Base-by-base conservation (phyloP, 2,888 invertebrate genomes). In the Matsumyia berberina region DNA sequence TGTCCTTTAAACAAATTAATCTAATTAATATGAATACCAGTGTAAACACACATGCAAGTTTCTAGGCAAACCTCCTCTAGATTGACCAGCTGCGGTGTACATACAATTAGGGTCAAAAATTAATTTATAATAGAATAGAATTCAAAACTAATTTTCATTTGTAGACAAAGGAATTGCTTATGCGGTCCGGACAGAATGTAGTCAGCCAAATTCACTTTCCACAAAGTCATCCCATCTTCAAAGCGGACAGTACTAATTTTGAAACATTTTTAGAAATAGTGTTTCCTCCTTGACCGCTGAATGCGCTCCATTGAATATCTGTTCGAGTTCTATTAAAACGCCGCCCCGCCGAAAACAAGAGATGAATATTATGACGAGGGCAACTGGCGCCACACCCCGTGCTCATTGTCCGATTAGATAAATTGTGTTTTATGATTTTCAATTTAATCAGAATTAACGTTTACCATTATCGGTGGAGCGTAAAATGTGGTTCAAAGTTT, bases 371-470 rank as follows among this genome's bases (percentile, higher is more conserved):
- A 53, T 53, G 46, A 57, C 44, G 39, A 57, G 55, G 33, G 19
- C 46, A 33, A 69, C 58, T 80, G 73, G 51, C 74, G 73, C 58
- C 80, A 37, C 73, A 57, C 31, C 57, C 51, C 17, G 35, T 51
- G 57, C 44, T 70, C 69, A 80, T 80, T 85, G 85, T 76, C 66
- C 70, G 80, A 80, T 85, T 85, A 85, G 85, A 85, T 80, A 85
- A 85, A 85, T 85, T 85, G 69, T 80, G 66, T 80, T 80, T 85
- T 74, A 80, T 80, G 85, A 80, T 80, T 85, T 85, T 60, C 74
- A 85, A 74, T 85, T 85, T 80, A 51, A 80, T 80, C 85, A 80
- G 74, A 80, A 85, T 66, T 74, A 85, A 85, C 85, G 80, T 85
- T 76, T 76, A 60, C 74, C 85, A 85, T 85, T 85, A 85, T 85